phyloP scores from a whole-genome alignment of 2,113 vertebrate genomes.

The Microcebus lehilahytsara region DNA sequence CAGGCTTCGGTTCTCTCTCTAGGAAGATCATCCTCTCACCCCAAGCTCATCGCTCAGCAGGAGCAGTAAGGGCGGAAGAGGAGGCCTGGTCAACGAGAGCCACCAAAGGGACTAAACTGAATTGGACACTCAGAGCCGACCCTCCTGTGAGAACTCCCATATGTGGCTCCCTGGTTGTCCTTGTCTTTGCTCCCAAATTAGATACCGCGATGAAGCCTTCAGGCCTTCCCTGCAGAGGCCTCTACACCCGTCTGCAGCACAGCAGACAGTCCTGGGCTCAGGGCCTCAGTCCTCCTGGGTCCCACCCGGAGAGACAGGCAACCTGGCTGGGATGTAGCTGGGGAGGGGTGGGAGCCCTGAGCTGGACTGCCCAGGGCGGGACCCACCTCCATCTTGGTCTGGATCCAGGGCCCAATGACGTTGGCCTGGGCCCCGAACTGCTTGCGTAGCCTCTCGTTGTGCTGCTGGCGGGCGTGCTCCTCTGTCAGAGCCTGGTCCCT shows the following conservation, averaged over 20 bases:
- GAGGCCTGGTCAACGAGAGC: neutral
- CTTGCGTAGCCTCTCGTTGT: conserved; percentile 95
- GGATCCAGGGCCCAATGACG: conserved; percentile 98
- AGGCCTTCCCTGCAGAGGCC: neutral
- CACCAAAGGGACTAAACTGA: neutral
- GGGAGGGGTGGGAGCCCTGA: neutral
- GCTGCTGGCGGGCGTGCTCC: conserved; percentile 96
- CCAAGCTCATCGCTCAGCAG: neutral
- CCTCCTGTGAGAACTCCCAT: neutral
- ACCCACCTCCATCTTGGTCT: conserved; percentile 98
- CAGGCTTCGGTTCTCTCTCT: neutral
- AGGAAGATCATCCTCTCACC: neutral
- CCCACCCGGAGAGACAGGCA: neutral
- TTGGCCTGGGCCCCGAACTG: conserved; percentile 99
- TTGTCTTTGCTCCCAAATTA: neutral
- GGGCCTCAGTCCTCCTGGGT: neutral
- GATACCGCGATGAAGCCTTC: neutral
- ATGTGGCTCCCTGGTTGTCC: neutral
- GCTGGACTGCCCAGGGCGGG: neutral
- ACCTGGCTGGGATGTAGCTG: neutral
- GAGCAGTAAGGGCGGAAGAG: neutral
- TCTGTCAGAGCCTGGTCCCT: conserved; percentile 96
- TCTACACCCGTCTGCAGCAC: neutral
- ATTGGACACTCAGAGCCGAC: no score
- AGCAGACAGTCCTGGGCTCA: neutral